Conservation (phyloP, 2,888 invertebrate species). For the Quadroppia sp. region DNA sequence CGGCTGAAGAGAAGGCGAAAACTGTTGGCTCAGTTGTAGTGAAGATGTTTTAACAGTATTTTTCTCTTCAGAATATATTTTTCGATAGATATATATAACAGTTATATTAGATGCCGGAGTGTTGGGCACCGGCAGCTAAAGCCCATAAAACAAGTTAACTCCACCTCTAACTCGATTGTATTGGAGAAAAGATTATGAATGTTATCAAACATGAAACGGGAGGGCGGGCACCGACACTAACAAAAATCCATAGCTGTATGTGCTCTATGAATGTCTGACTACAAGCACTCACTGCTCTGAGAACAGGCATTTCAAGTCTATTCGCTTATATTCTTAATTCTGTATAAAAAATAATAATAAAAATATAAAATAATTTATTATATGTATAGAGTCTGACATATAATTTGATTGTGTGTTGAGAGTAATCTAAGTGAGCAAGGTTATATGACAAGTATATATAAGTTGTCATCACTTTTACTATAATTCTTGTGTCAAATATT, state of each 20-base stretch:
- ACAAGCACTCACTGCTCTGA: not conserved
- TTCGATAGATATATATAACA: not conserved
- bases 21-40: not conserved
- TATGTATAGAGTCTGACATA: not conserved
- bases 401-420: not conserved
- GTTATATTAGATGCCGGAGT: not conserved
- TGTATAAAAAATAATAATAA: not conserved
- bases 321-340: not conserved
- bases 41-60: not conserved
- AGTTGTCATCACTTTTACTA: no score
- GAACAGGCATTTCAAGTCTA: not conserved
- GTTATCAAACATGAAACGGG: not conserved
- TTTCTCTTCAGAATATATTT: not conserved
- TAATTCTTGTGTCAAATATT: no score
- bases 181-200: slow-evolving; percentile 29
- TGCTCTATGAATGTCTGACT: not conserved
- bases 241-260: not conserved
- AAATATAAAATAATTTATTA: not conserved
- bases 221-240: not conserved
- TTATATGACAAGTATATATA: no score
- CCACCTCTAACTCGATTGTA: slow-evolving; percentile 17
- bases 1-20: not conserved
- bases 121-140: not conserved
- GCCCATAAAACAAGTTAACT: not conserved
- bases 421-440: no score